These are phyloP conservation scores for Drosophila pseudoananassae DNA, from an alignment of 1,140 invertebrate species.

Conservation along the genomic window DNA sequence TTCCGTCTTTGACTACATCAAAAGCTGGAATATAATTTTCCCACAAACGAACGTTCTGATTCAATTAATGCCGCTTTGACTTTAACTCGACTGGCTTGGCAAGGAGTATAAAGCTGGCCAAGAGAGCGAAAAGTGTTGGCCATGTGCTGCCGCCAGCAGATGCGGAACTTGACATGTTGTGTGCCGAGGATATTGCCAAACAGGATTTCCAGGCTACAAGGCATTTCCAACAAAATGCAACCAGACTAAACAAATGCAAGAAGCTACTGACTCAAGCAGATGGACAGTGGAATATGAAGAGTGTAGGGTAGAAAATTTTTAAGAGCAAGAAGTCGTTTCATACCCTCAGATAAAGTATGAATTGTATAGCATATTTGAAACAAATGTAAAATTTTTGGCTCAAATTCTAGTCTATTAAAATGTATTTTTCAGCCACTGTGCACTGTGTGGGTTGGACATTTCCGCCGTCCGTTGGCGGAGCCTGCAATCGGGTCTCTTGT, in stretches of 20 bases:
- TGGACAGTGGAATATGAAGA: constrained; percentile 30
- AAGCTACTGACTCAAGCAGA: constrained; percentile 26
- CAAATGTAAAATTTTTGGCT: no score
- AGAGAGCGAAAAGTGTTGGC: constrained; percentile 8
- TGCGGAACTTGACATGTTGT: constrained; percentile 46
- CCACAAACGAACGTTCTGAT: constrained; percentile 42
- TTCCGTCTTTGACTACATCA: constrained; percentile 30
- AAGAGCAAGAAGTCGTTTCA: background rate
- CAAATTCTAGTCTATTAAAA: no score
- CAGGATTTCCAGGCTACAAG: constrained; percentile 75
- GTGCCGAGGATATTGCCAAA: constrained; percentile 66
- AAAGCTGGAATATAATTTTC: constrained; percentile 45
- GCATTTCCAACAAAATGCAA: constrained; percentile 63
- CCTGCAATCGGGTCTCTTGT: constrained; percentile 62
- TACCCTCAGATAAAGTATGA: no score
- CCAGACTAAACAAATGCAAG: constrained; percentile 55
- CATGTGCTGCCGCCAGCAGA: constrained; percentile 7
- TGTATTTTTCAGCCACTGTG: constrained; percentile 21
- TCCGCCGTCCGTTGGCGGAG: constrained; percentile 36
- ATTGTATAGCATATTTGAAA: no score
- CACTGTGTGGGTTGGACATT: constrained; percentile 18
- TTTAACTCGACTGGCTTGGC: constrained; percentile 8
- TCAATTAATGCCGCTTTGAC: constrained; percentile 46
- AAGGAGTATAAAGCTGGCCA: constrained; percentile 9
- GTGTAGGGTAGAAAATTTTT: background rate